phyloP scores from a whole-genome alignment of 2,797 vertebrate species.

The Arrhamphus sclerolepis region DNA sequence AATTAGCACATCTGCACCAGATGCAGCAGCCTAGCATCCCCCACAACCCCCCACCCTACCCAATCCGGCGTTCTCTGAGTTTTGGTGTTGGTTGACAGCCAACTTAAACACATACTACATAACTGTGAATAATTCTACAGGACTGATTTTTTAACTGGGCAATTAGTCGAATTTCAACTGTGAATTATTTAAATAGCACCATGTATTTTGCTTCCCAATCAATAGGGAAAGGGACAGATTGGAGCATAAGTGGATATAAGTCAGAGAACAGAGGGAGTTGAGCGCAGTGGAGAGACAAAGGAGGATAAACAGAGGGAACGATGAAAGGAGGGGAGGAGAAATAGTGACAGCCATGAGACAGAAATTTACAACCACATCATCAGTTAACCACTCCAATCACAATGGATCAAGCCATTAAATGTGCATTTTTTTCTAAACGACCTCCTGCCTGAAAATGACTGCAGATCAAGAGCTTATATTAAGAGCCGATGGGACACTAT shows the following conservation, averaged over 20 bases:
- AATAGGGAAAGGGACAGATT: conserved; percentile 11
- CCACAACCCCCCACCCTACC: conserved; percentile 43
- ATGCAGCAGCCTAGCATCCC: conserved; percentile 20
- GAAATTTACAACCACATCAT: conserved; percentile 76
- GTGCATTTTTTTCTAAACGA: conserved; percentile 62
- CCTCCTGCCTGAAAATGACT: conserved; percentile 53
- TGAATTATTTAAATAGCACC: conserved; percentile 55
- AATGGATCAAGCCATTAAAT: conserved; percentile 76
- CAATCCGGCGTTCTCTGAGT: conserved; percentile 50
- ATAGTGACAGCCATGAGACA: conserved; percentile 60
- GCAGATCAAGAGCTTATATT: conserved; percentile 49
- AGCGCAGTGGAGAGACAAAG: conserved; percentile 32
- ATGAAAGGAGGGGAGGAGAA: conserved; percentile 60
- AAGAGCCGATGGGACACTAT: conserved; percentile 46
- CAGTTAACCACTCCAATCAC: conserved; percentile 79
- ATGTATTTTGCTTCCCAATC: conserved; percentile 15
- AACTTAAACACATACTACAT: conserved; percentile 69
- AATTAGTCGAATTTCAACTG: conserved; percentile 70
- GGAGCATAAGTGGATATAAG: conserved; percentile 14
- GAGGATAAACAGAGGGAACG: conserved; percentile 39
- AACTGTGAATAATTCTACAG: conserved; percentile 68
- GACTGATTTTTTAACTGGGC: conserved; percentile 67
- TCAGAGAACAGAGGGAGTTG: conserved; percentile 21
- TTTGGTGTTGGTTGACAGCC: conserved; percentile 64
- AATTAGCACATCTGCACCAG: conserved; percentile 78